Conservation (phyloP, 2,797 vertebrate species). For the Acropternis orthonyx region DNA sequence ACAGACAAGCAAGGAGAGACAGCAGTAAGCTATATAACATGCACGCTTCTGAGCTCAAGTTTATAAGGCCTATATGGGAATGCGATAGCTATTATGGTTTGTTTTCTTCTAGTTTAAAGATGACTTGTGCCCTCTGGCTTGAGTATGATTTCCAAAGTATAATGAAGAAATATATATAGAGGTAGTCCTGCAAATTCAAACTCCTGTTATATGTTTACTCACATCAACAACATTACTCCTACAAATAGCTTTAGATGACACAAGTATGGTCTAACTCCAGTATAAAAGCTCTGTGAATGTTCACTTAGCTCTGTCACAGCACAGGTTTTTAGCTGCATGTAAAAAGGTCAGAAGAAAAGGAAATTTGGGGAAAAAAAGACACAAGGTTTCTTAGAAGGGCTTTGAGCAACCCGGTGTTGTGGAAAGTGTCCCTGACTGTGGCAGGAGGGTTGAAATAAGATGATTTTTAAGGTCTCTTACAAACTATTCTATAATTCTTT, state of each 20-base stretch:
- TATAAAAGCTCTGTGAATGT: background rate
- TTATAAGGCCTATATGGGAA: background rate
- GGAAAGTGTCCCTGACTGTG: background rate
- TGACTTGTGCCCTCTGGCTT: background rate
- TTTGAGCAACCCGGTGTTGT: background rate
- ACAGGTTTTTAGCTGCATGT: background rate
- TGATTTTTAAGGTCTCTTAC: background rate
- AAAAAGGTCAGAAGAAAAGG: background rate
- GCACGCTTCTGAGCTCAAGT: background rate
- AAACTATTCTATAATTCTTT: background rate
- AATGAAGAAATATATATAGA: background rate
- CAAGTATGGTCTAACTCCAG: background rate
- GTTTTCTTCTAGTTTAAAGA: background rate
- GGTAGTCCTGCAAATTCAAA: background rate
- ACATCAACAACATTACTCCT: background rate
- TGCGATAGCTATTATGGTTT: rapidly evolving
- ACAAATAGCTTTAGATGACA: background rate
- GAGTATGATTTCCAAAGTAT: background rate
- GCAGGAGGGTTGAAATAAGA: rapidly evolving
- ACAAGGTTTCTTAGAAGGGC: background rate
- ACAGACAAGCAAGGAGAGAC: background rate
- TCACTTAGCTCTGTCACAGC: background rate
- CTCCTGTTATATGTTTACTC: background rate
- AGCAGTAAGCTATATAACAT: background rate
- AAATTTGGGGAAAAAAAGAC: background rate